Evolutionary conservation across 2,888 invertebrate genomes (phyloP), one percentile per base, ranked within the genome.

Genomic region (Cantharis lateralis): DNA sequence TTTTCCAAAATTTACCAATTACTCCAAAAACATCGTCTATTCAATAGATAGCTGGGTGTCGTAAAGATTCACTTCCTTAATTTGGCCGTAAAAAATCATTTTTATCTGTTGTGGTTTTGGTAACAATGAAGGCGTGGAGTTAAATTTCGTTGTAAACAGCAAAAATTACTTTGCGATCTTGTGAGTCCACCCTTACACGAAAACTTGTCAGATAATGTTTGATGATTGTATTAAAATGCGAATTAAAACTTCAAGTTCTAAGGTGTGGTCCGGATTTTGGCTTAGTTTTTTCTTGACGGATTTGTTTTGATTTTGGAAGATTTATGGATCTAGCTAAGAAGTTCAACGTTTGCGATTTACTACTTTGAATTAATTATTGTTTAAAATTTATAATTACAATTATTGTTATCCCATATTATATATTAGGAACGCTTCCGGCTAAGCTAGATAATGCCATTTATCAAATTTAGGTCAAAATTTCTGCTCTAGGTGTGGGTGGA

Each of bases 401-500:
- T 48, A 48, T 48, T 48, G n/a, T 48, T n/a, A 48, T 48, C 48
- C 7, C 7, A n/a, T n/a, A 48, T 28, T 5, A n/a, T n/a, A n/a
- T 48, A n/a, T n/a, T n/a, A 48, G n/a, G n/a, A 48, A 48, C 48
- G 48, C 48, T 48, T n/a, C 48, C n/a, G n/a, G 48, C 48, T 48
- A 48, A 48, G n/a, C 48, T 48, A 66, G 18, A 66, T 66, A 20
- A 20, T 66, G 24, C 24, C 64, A 66, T 66, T 66, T 66, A 66
- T 66, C 24, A 66, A 66, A 20, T 66, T 66, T 66, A 66, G 64
- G 64, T 66, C 64, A 66, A 66, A 66, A 20, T 20, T 66, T 66
- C 20, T 66, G 20, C 48, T 48, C 48, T 66, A 66, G 24, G 78
- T 78, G 78, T 76, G 80, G 79, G 76, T 76, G 72, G 73, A 68